These are phyloP conservation scores for Orycteropus afer DNA, from an alignment of 2,113 vertebrate genomes.

Conservation along the genomic window DNA sequence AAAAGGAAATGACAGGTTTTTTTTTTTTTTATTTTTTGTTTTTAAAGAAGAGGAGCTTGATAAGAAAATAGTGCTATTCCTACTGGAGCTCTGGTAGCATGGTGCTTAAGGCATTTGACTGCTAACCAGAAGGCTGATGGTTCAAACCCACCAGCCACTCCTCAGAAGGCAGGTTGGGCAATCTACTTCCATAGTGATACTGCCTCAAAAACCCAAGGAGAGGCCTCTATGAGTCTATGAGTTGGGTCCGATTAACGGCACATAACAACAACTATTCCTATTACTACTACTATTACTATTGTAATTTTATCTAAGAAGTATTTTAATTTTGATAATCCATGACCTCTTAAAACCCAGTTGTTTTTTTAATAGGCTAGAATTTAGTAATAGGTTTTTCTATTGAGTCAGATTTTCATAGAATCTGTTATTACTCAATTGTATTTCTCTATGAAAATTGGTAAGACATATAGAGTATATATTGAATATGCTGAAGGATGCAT, in stretches of 20 bases:
- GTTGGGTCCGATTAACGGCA: background rate
- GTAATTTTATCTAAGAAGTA: constrained; percentile 27
- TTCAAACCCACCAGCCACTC: no score
- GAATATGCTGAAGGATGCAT: background rate
- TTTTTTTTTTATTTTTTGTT: no score
- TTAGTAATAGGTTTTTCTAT: constrained; percentile 23
- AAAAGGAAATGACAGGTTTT: background rate
- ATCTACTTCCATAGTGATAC: no score
- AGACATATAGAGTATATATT: background rate
- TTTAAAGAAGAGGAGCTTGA: background rate
- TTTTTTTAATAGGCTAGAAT: constrained; percentile 43
- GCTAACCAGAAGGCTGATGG: no score
- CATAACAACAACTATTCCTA: no score
- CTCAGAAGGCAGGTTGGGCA: no score
- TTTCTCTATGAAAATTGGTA: constrained; percentile 24
- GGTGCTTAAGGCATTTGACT: no score
- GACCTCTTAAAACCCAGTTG: background rate
- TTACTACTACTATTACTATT: background rate
- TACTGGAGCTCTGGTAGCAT: no score
- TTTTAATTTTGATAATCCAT: constrained; percentile 56
- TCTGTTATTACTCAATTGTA: constrained; percentile 39
- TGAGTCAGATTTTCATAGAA: constrained; percentile 30
- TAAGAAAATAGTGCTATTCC: no score
- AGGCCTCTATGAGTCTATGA: background rate
- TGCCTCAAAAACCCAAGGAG: no score